Base-by-base conservation (phyloP, 2,113 vertebrate genomes). In the Phodopus roborovskii region DNA sequence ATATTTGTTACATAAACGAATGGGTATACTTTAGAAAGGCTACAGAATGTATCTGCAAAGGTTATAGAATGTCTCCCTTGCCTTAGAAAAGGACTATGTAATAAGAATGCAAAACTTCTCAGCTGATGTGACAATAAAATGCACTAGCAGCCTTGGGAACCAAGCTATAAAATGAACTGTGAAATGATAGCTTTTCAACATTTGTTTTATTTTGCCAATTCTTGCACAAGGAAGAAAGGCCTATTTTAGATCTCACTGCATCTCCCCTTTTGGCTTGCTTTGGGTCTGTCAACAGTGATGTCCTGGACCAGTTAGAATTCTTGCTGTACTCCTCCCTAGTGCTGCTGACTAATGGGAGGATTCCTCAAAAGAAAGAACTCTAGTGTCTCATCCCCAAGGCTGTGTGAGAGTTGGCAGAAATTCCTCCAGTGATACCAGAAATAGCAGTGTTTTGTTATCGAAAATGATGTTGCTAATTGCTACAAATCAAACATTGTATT, bases 191-290 rank as follows among this genome's bases (percentile, higher is more conserved):
- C 48, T 92, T 93, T 86, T 58, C 68, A 70, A 88, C 20, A 42
- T 88, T 94, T 92, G 56, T 85, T 96, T 96, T 90, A 90, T 96
- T 92, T 92, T 96, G n/a, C 66, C 28, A 94, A 9, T 22, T 15
- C 39, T 90, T 93, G 13, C 92, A 17, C 56, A 68, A 91, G 78
- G 62, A 94, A 66, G 53, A 91, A 74, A 92, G 84, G 20, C 0
- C 53, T n/a, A 3, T 50, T 82, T 94, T 50, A n/a, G 28, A 91
- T 85, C 28, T 39, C 60, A 0, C n/a, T 96, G 48, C 7, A 88
- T 15, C 15, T 90, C 85, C 88, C 70, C 12, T 45, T 90, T 68
- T 39, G 19, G 33, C 33, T 7, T 26, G 1, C 53, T 77, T 58
- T 92, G 45, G 42, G 42, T 88, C 75, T 93, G 88, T 79, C 79